Percentiles rank a stretch among this genome's conserved stretches.
Evolutionary conservation across 2,888 invertebrate species (phyloP).

Genomic region (Luffia ferchaultella): DNA sequence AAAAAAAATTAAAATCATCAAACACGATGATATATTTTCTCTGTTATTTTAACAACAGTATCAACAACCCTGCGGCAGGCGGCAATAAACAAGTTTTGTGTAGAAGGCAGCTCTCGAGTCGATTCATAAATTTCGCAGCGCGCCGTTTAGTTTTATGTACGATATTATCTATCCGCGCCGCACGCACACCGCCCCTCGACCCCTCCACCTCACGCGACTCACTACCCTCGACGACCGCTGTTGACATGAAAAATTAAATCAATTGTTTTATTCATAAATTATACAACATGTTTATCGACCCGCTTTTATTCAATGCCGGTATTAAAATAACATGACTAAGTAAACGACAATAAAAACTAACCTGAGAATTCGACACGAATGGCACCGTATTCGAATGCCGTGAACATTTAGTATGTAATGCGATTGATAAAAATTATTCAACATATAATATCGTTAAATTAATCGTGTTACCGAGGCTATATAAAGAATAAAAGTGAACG

Average conservation of each 20-base stretch:
- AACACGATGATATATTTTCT: no score
- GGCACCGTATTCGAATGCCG: not conserved
- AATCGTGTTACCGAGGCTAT: not conserved
- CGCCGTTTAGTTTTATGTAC: slow-evolving; percentile 57
- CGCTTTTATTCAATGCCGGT: no score
- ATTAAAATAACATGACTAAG: no score
- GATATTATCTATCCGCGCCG: slow-evolving; percentile 46
- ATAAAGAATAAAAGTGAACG: not conserved
- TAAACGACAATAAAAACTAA: no score
- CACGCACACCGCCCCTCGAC: slow-evolving; percentile 29
- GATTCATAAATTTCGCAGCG: slow-evolving; percentile 60
- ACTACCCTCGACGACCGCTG: slow-evolving; percentile 17
- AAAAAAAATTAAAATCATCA: no score
- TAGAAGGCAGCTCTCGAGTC: slow-evolving; percentile 54
- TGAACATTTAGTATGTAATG: not conserved
- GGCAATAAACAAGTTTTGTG: slow-evolving; percentile 60
- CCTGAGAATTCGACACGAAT: no score
- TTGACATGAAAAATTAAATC: no score
- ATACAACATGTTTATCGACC: no score
- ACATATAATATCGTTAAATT: not conserved
- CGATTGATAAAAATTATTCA: not conserved
- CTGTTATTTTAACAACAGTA: no score
- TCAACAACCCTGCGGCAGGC: slow-evolving; percentile 37
- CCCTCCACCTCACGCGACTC: slow-evolving; percentile 15
- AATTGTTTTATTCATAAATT: no score